Conservation (phyloP, 2,888 invertebrate species). For the Merodon equestris region DNA sequence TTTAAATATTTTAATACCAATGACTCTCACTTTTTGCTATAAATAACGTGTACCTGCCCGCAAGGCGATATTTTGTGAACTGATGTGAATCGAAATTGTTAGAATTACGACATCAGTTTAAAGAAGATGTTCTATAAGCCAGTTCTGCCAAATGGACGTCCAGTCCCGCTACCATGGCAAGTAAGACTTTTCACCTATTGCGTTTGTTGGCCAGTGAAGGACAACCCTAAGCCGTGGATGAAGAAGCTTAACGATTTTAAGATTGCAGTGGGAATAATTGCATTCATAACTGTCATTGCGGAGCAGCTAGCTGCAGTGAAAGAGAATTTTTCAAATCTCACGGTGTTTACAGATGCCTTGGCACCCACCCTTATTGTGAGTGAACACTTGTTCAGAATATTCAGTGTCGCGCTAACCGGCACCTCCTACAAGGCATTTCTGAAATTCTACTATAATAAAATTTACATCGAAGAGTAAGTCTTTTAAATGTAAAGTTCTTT, state of each 20-base stretch:
- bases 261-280: slow-evolving; percentile 56
- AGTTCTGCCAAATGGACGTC: no score
- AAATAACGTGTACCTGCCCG: no score
- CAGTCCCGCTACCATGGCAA: slow-evolving; percentile 40
- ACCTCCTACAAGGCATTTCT: slow-evolving; percentile 70
- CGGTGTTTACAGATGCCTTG: slow-evolving; percentile 72
- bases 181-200: slow-evolving; percentile 19
- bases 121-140: no score
- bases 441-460: slow-evolving; percentile 71
- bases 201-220: slow-evolving; percentile 36
- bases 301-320: slow-evolving; percentile 72
- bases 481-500: no score
- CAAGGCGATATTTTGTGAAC: no score
- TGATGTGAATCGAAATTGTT: no score
- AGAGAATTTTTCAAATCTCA: slow-evolving; percentile 70
- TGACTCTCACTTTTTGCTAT: no score
- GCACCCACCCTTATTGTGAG: slow-evolving; percentile 72
- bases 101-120: no score
- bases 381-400: slow-evolving; percentile 72
- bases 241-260: not conserved
- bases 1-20: no score
- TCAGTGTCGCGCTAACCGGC: slow-evolving; percentile 70
- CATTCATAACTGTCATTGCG: slow-evolving; percentile 70
- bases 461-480: slow-evolving; percentile 71
- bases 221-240: slow-evolving; percentile 18